A percentile compares a stretch with the other conserved stretches of the same genome.
Conservation (phyloP, 2,113 vertebrate species). For the Chionodraco myersi region DNA sequence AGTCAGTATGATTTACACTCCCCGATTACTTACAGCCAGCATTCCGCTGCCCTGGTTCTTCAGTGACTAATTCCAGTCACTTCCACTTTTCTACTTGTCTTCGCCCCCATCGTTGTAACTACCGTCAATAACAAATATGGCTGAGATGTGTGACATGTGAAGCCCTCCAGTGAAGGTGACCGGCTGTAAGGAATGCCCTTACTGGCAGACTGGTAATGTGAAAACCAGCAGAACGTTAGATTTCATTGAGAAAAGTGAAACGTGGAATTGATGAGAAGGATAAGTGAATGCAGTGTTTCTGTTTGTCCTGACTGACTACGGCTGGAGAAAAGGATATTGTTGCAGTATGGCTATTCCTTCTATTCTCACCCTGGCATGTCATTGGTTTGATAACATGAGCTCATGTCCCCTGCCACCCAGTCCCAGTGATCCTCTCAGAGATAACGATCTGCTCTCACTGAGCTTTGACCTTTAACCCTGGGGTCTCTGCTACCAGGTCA, state of each 20-base stretch:
- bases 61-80: not conserved
- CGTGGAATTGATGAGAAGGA: too few species aligned
- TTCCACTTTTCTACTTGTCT: not conserved
- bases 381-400: not conserved
- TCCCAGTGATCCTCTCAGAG: conserved; percentile 47
- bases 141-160: conserved; percentile 15
- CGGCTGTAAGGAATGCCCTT: not conserved
- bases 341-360: not conserved
- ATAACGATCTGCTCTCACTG: conserved; percentile 61
- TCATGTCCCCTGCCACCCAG: too few species aligned
- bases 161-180: not conserved
- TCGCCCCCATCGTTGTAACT: not conserved
- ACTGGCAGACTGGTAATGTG: not conserved
- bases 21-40: not conserved
- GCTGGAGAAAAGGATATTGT: not conserved
- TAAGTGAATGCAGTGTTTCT: not conserved
- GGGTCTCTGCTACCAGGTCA: conserved; percentile 55
- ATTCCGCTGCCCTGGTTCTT: not conserved
- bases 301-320: too few species aligned
- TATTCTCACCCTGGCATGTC: not conserved
- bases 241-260: not conserved
- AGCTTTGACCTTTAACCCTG: conserved; percentile 58
- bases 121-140: not conserved
- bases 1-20: not conserved
- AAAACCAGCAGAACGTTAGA: not conserved